These are phyloP conservation scores for Apodemia hepburni DNA, from an alignment of 2,888 invertebrate genomes.

Conservation along the genomic window DNA sequence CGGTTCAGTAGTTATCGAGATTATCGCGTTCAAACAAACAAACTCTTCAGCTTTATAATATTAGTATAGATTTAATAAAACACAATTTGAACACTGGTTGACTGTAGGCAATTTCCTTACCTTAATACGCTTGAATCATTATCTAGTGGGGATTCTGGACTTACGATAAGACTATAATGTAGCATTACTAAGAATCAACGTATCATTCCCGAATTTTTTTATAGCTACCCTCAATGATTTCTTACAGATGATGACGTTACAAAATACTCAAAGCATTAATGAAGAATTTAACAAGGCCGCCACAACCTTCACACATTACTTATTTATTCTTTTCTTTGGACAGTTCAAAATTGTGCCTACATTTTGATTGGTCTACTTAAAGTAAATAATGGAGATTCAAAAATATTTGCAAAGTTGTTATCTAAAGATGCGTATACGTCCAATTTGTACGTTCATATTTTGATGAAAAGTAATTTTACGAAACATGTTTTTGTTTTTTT, in stretches of 20 bases:
- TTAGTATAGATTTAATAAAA: no score
- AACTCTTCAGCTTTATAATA: no score
- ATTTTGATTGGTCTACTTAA: slow-evolving; percentile 11
- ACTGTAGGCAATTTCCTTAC: not conserved
- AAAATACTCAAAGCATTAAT: not conserved
- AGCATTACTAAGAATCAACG: not conserved
- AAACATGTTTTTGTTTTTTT: no score
- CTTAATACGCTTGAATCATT: no score
- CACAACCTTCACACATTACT: not conserved
- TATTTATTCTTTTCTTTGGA: slow-evolving; percentile 10
- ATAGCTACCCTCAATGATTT: not conserved
- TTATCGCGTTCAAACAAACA: no score
- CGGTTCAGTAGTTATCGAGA: no score
- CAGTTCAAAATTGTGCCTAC: slow-evolving; percentile 3
- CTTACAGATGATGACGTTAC: not conserved
- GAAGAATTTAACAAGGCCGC: not conserved
- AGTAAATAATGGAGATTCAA: slow-evolving; percentile 8
- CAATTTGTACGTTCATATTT: slow-evolving; percentile 18
- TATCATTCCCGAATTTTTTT: not conserved
- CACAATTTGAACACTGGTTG: not conserved
- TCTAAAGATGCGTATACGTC: slow-evolving; percentile 22
- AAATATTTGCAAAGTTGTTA: slow-evolving; percentile 7
- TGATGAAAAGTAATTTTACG: not conserved
- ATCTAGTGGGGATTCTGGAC: no score
- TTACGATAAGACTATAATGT: not conserved